A percentile compares a stretch with the other conserved stretches of the same genome.
Conservation (phyloP, 2,797 vertebrate genomes). For the Melanotaenia pygmaea region DNA sequence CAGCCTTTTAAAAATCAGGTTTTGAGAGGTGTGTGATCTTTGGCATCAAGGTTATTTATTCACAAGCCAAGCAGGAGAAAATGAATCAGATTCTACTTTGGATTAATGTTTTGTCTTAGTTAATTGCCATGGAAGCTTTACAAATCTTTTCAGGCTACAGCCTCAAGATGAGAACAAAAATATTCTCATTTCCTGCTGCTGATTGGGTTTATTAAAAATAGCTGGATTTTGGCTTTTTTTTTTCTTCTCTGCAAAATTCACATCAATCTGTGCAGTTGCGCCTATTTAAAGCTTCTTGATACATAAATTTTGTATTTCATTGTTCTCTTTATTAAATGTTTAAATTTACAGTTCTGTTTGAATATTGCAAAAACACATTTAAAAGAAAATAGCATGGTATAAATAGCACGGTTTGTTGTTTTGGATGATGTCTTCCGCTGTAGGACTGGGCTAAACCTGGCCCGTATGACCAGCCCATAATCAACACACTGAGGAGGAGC, state of each 20-base stretch:
- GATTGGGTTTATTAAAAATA: not conserved
- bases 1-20: not conserved
- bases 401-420: not conserved
- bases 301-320: not conserved
- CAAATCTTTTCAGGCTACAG: not conserved
- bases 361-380: not conserved
- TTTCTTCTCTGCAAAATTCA: too few species aligned
- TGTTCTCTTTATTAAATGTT: not conserved
- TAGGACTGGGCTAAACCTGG: constrained; percentile 96
- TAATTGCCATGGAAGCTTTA: not conserved
- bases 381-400: too few species aligned
- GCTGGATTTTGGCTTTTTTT: too few species aligned
- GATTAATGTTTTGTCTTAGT: not conserved
- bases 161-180: not conserved
- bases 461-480: constrained; percentile 89
- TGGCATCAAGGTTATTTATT: not conserved
- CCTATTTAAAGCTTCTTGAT: not conserved
- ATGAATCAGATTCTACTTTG: not conserved
- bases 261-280: too few species aligned
- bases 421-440: not conserved
- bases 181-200: not conserved
- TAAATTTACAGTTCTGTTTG: not conserved
- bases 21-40: not conserved
- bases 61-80: not conserved
- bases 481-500: constrained; percentile 88